Percentiles rank a stretch among this genome's conserved stretches.
phyloP scores from a whole-genome alignment of 2,797 vertebrate species.

The Micropoecilia bifurca region DNA sequence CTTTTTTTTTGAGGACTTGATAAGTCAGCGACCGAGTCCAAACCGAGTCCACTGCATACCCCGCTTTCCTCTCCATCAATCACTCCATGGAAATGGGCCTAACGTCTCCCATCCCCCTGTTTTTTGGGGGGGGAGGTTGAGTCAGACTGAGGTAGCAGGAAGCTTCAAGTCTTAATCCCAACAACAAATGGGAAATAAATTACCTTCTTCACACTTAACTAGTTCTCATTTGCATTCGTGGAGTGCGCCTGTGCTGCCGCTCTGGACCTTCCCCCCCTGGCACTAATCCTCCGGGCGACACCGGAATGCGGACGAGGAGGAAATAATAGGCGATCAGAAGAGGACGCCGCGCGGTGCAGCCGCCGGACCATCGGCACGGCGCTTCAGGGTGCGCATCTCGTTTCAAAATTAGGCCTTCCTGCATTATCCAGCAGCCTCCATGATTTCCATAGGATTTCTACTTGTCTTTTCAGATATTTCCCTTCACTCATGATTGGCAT shows the following conservation, averaged over 20 bases:
- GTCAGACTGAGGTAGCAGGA: constrained; percentile 65
- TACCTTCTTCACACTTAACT: constrained; percentile 92
- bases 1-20: not conserved
- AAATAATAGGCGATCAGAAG: constrained; percentile 38
- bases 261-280: constrained; percentile 76
- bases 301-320: constrained; percentile 58
- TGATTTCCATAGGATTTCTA: not conserved
- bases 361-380: constrained; percentile 19
- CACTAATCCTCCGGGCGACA: constrained; percentile 83
- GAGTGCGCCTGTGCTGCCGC: constrained; percentile 72
- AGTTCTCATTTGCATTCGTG: constrained; percentile 87
- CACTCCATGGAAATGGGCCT: constrained; percentile 59
- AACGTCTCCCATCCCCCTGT: constrained; percentile 41
- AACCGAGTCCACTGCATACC: constrained; percentile 30
- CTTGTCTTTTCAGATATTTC: not conserved
- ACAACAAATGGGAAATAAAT: constrained; percentile 91
- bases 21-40: constrained; percentile 16
- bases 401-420: not conserved
- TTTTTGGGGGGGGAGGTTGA: constrained; percentile 24
- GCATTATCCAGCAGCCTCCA: not conserved
- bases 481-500: not conserved
- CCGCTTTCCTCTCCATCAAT: constrained; percentile 39
- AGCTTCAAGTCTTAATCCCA: constrained; percentile 88
- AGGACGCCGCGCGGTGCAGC: constrained; percentile 53
- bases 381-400: constrained; percentile 5